These are phyloP conservation scores for Hippopotamus amphibius DNA, from an alignment of 2,113 vertebrate species.

Conservation along the genomic window DNA sequence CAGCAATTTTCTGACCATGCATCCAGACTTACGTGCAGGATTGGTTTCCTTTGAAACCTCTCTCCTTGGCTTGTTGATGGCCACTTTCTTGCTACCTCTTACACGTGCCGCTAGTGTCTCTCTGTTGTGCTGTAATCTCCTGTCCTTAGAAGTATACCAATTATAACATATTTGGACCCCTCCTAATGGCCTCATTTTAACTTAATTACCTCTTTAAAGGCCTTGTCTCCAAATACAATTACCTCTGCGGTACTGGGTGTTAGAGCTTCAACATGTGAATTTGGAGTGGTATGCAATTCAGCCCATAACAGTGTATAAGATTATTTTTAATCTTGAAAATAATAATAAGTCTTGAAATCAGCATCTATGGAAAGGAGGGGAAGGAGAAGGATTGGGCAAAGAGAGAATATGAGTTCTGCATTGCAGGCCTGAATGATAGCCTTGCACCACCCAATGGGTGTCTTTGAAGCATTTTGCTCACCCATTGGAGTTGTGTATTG, in stretches of 20 bases:
- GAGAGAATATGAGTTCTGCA: background rate
- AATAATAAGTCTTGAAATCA: background rate
- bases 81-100: background rate
- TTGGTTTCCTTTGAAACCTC: background rate
- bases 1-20: background rate
- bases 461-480: accelerated
- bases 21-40: background rate
- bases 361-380: background rate
- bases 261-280: background rate
- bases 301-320: too few species aligned
- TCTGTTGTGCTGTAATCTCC: background rate
- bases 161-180: background rate
- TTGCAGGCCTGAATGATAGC: background rate
- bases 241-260: background rate
- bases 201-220: background rate
- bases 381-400: background rate
- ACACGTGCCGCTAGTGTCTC: background rate
- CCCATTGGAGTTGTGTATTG: too few species aligned
- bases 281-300: background rate
- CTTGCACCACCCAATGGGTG: too few species aligned
- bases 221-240: background rate
- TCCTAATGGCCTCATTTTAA: background rate
- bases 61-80: background rate
- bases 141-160: background rate
- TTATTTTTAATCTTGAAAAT: background rate